phyloP scores from a whole-genome alignment of 2,113 vertebrate genomes.

The Istiophorus platypterus region DNA sequence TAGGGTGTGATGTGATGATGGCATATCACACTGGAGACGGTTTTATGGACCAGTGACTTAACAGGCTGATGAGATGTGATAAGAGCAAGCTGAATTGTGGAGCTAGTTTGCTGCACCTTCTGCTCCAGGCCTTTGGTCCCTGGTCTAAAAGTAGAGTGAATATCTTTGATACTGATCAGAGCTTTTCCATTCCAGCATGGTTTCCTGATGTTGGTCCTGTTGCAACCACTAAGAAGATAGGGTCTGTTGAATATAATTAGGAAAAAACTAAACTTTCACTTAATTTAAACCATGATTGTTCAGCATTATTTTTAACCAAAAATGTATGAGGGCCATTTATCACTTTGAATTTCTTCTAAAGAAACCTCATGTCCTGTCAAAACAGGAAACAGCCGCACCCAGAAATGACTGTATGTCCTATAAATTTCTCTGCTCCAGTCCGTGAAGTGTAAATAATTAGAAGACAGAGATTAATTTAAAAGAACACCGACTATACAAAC shows the following conservation, averaged over 20 bases:
- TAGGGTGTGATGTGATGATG: conserved; percentile 71
- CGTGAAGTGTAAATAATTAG: conserved; percentile 2
- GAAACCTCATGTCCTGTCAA: background rate
- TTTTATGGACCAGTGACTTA: conserved; percentile 68
- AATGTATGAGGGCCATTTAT: background rate
- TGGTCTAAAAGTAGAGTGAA: conserved; percentile 87
- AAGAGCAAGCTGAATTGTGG: conserved; percentile 53
- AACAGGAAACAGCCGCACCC: background rate
- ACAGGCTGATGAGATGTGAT: conserved; percentile 74
- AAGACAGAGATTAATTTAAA: background rate
- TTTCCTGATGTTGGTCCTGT: background rate
- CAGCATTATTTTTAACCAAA: background rate
- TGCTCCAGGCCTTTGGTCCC: conserved; percentile 89
- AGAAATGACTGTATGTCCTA: background rate
- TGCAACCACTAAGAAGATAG: background rate
- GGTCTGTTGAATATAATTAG: background rate
- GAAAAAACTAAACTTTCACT: background rate
- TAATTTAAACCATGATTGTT: background rate
- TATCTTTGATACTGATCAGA: conserved; percentile 90
- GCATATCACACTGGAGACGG: conserved; percentile 66
- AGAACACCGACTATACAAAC: background rate
- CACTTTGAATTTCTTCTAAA: background rate
- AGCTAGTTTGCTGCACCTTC: conserved; percentile 83
- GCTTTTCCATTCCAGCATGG: conserved; percentile 82
- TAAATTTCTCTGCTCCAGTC: background rate